These are phyloP conservation scores for Paguma larvata DNA, from an alignment of 2,797 vertebrate genomes.

Conservation along the genomic window DNA sequence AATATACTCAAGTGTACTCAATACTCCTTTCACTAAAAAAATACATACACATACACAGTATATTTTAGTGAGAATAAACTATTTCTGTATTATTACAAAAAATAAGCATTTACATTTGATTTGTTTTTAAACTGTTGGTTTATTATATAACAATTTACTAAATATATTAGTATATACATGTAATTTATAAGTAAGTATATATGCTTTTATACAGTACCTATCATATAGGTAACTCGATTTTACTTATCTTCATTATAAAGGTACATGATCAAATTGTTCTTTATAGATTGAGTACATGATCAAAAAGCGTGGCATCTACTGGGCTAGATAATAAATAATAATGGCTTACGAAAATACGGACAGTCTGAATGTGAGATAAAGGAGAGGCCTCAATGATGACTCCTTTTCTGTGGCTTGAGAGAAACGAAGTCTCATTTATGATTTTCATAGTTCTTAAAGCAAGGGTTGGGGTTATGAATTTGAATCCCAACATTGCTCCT, in stretches of 20 bases:
- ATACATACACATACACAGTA: not conserved
- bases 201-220: not conserved
- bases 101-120: not conserved
- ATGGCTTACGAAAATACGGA: not conserved
- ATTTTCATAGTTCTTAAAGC: not conserved
- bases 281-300: not conserved
- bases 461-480: not conserved
- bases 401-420: not conserved
- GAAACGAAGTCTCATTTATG: not conserved
- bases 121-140: conserved; percentile 10
- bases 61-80: conserved; percentile 14
- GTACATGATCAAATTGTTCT: not conserved
- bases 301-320: not conserved
- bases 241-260: not conserved
- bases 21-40: not conserved
- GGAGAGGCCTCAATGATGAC: not conserved
- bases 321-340: not conserved
- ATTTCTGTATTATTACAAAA: conserved; percentile 6
- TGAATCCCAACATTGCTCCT: not conserved
- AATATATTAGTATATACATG: not conserved
- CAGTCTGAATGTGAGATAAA: not conserved
- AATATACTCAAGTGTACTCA: not conserved
- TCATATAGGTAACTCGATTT: not conserved
- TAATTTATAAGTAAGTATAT: conserved; percentile 12
- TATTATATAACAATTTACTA: not conserved